Evolutionary conservation across 2,797 vertebrate genomes (phyloP).

Genomic region (Rhinatrema bivittatum): DNA sequence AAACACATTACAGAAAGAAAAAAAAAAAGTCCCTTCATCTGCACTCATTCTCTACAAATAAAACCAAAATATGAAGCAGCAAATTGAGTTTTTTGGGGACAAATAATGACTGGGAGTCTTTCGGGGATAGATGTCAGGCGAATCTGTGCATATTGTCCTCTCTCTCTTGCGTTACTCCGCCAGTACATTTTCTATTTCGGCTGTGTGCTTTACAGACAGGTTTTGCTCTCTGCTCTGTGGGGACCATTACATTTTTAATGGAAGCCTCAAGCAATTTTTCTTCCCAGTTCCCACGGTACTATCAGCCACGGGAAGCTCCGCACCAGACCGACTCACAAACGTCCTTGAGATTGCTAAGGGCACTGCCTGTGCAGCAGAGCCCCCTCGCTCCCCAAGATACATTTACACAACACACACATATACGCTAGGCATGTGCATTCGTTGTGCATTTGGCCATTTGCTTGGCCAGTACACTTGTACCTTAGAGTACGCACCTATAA

Average conservation of each 20-base stretch:
- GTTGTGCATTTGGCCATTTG: too few relatives aligned
- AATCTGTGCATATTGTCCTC: slow-evolving; percentile 6
- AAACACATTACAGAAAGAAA: too few relatives aligned
- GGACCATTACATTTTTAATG: slow-evolving; percentile 45
- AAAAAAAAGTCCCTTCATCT: too few relatives aligned
- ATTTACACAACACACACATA: too few relatives aligned
- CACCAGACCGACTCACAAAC: slow-evolving; percentile 19
- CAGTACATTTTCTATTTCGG: slow-evolving; percentile 29
- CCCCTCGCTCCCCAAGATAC: too few relatives aligned
- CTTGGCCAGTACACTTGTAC: too few relatives aligned
- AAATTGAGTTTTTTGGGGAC: slow-evolving; percentile 35
- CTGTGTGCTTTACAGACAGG: slow-evolving; percentile 36
- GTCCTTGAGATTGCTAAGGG: too few relatives aligned
- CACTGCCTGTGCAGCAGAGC: too few relatives aligned
- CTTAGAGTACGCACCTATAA: too few relatives aligned
- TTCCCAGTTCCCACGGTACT: slow-evolving; percentile 9
- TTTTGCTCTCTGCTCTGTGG: slow-evolving; percentile 16
- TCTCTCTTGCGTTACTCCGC: slow-evolving; percentile 24
- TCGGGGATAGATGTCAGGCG: slow-evolving; percentile 30
- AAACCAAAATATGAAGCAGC: not conserved
- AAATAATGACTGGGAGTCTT: slow-evolving; percentile 26
- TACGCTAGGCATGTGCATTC: too few relatives aligned
- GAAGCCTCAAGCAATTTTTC: slow-evolving; percentile 30
- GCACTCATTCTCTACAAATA: too few relatives aligned
- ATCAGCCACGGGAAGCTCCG: slow-evolving; percentile 29